Percentiles rank a stretch among this genome's conserved stretches.
Evolutionary conservation across 2,797 vertebrate genomes (phyloP).

Genomic region (Sebastes matsubarae): DNA sequence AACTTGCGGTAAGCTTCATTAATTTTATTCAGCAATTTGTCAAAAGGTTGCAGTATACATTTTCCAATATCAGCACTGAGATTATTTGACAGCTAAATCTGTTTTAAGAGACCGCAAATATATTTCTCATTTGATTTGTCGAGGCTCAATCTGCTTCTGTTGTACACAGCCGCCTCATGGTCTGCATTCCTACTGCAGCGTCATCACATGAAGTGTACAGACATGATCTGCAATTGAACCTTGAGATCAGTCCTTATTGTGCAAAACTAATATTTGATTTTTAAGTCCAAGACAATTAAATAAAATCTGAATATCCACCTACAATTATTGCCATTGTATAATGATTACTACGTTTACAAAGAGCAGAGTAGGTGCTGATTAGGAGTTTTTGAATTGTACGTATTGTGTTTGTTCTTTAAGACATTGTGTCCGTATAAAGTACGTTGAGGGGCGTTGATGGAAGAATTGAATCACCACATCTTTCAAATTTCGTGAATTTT

Average conservation of each 20-base stretch:
- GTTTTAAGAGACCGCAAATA: not conserved
- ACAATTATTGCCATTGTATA: not conserved
- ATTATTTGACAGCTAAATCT: not conserved
- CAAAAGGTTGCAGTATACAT: not conserved
- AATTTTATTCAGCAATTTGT: not conserved
- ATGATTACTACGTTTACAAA: not conserved
- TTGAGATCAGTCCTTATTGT: not conserved
- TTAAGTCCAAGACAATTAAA: not conserved
- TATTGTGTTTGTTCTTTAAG: not conserved
- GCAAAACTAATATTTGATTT: not conserved
- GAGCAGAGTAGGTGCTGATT: conserved; percentile 1
- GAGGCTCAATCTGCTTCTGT: not conserved
- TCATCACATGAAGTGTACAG: not conserved
- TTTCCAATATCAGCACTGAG: not conserved
- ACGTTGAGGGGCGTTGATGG: not conserved
- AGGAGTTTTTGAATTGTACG: not conserved
- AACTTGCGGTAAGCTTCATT: not conserved
- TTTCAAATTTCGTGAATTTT: not conserved
- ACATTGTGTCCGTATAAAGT: not conserved
- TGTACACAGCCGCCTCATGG: not conserved
- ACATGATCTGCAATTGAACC: too few species aligned
- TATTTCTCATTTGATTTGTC: not conserved
- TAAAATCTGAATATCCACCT: not conserved
- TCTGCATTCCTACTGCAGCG: not conserved
- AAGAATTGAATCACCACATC: conserved; percentile 4